Evolutionary conservation across 2,888 invertebrate species (phyloP), one percentile per base, ranked within the genome.

Genomic region (Nomada lathburiana): DNA sequence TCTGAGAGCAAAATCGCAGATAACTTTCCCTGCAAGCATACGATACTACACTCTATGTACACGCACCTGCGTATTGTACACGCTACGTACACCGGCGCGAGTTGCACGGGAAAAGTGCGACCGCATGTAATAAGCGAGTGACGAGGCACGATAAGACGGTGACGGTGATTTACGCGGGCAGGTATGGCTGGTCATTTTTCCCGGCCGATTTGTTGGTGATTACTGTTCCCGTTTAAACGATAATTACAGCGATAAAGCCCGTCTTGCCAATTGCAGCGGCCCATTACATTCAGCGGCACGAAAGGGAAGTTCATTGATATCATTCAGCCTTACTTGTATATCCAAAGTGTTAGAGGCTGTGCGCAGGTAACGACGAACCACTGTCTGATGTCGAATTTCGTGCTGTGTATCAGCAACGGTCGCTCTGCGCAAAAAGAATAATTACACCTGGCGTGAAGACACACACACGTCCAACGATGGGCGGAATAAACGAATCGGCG

Each of bases 371-470:
- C 97, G 83, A 98, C 94, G 94, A 98, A 98, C 98, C 98, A 98
- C 94, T 98, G 98, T 7, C 98, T 95, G 88, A 98, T 98, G 94
- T 98, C 98, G 93, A 98, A 98, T 94, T 98, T 98, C 1, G 98
- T 98, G 90, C 97, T 96, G 94, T 98, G 97, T 86, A 98, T 96
- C 64, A 98, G 96, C 71, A 98, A 94, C 0, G 98, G 98, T 80
- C 96, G 96, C 94, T 98, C 98, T 98, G 95, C 83, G 95, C 95
- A 80, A 72, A 47, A 78, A 62, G 60, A 26, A 64, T 16, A 62
- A 52, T 52, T 5, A 29, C 11, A 20, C 13, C 16, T 20, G n/a
- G n/a, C 63, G 20, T 36, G n/a, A 18, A 36, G 18, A 60, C n/a
- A 36, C 9, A 36, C 9, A 26, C 0, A 26, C 26, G 57, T 23